These are phyloP conservation scores for Sarotherodon lohbergeri DNA, from an alignment of 2,113 vertebrate species.

Conservation along the genomic window DNA sequence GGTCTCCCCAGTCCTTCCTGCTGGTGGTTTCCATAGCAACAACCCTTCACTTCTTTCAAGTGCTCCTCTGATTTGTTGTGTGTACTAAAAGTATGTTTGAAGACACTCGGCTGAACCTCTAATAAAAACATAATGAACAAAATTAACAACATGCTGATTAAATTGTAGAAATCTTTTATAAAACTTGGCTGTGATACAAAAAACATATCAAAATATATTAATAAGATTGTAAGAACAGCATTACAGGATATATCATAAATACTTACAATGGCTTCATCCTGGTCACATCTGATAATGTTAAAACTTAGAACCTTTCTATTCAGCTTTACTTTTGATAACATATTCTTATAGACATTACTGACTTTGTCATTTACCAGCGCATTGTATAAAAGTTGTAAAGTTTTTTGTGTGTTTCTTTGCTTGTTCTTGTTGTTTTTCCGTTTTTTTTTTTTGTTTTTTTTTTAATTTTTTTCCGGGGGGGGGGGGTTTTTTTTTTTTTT, in stretches of 20 bases:
- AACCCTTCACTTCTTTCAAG: conserved; percentile 32
- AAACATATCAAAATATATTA: accelerated
- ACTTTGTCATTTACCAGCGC: accelerated
- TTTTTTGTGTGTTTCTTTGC: neutral
- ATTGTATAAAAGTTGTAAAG: too few species aligned
- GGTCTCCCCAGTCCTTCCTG: conserved; percentile 31
- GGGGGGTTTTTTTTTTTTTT: too few species aligned
- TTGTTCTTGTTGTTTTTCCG: too few species aligned
- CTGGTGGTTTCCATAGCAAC: conserved; percentile 40
- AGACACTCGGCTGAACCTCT: neutral
- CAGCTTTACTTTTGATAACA: neutral
- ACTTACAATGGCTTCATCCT: neutral
- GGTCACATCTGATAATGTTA: neutral
- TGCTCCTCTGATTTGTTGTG: conserved; percentile 7
- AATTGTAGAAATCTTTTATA: neutral
- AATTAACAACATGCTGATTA: neutral
- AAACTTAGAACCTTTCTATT: neutral
- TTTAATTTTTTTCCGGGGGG: too few species aligned
- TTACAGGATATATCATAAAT: neutral
- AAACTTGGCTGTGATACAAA: neutral
- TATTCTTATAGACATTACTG: neutral
- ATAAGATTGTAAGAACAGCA: neutral
- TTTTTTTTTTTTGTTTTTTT: too few species aligned
- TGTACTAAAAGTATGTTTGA: neutral
- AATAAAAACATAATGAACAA: neutral